Evolutionary conservation across 2,113 vertebrate species (phyloP).

Genomic region (Oryzias melastigma): DNA sequence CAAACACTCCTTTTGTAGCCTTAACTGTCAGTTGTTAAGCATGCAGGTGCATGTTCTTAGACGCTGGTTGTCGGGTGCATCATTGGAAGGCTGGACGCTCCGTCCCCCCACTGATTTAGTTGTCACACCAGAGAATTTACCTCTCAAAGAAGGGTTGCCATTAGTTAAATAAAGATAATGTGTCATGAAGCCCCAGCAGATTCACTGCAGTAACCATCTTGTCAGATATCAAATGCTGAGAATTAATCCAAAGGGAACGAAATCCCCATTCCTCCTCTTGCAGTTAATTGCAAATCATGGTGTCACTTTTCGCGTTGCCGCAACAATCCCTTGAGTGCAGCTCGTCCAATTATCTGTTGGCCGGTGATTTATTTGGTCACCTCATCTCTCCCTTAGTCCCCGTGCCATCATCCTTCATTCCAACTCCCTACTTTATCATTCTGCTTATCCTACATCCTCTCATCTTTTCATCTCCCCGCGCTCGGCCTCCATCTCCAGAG

Average conservation of each 20-base stretch:
- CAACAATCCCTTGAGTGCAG: slow-evolving; percentile 48
- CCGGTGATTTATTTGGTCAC: slow-evolving; percentile 67
- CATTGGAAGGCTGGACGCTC: background rate
- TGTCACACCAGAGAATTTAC: slow-evolving; percentile 16
- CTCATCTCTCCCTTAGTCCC: slow-evolving; percentile 42
- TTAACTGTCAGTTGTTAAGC: slow-evolving; percentile 20
- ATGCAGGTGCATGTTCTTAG: background rate
- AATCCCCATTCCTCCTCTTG: slow-evolving; percentile 43
- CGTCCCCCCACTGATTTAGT: slow-evolving; percentile 2
- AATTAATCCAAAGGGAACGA: slow-evolving; percentile 57
- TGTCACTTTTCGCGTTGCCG: slow-evolving; percentile 58
- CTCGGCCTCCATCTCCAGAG: slow-evolving; percentile 26
- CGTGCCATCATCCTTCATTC: slow-evolving; percentile 39
- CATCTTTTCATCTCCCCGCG: slow-evolving; percentile 36
- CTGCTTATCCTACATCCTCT: slow-evolving; percentile 36
- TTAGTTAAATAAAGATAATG: slow-evolving; percentile 54
- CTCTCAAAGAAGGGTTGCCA: slow-evolving; percentile 18
- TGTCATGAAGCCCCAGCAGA: slow-evolving; percentile 40
- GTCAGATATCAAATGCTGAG: slow-evolving; percentile 53
- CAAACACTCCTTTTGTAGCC: background rate
- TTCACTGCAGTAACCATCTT: slow-evolving; percentile 50
- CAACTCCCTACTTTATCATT: slow-evolving; percentile 41
- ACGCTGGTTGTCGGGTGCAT: background rate
- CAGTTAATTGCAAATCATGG: slow-evolving; percentile 67
- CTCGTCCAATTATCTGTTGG: slow-evolving; percentile 70